Evolutionary conservation across 2,888 invertebrate species (phyloP), one percentile per base, ranked within the genome.

Genomic region (Therioaphis trifolii): DNA sequence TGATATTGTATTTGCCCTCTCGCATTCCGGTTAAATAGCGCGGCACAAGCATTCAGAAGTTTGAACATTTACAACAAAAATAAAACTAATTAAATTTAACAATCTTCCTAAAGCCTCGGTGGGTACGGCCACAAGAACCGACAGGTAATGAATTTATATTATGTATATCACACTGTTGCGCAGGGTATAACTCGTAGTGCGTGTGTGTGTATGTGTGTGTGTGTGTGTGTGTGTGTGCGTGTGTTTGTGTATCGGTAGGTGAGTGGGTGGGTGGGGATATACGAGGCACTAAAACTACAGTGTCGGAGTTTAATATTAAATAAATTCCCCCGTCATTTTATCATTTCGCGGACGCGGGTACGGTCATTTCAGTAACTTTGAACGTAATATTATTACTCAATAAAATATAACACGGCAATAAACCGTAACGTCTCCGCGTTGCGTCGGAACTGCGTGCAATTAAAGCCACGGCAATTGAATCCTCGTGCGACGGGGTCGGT

Each of bases 331-430:
- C 21, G 4, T 24, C 40, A 12, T 40, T 75, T 58, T 75, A 75
- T 43, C 24, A 61, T 75, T 43, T 75, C 4, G 2, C 72, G 27
- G n/a, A n/a, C 7, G 9, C 12, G 24, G 14, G 61, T 14, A 2
- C 11, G 43, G 43, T 27, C 18, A 14, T 76, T 61, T 46, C 43
- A n/a, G 27, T n/a, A n/a, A 61, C 27, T 61, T 75, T 27, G 40
- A 24, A 35, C 14, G 9, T n/a, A 18, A 24, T 61, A 75, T 58
- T 43, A 21, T 61, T 58, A 58, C 58, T 40, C 52, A 18, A 75
- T 75, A 61, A 58, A 75, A 75, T 75, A 58, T 58, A 76, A 76
- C 61, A 61, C n/a, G 61, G n/a, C 27, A 46, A 27, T 61, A 61
- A 40, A 76, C 58, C 43, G 27, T 46, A 61, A 61, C n/a, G 46